These are phyloP conservation scores for Nudaria mundana DNA, from an alignment of 2,888 invertebrate genomes.

Conservation along the genomic window DNA sequence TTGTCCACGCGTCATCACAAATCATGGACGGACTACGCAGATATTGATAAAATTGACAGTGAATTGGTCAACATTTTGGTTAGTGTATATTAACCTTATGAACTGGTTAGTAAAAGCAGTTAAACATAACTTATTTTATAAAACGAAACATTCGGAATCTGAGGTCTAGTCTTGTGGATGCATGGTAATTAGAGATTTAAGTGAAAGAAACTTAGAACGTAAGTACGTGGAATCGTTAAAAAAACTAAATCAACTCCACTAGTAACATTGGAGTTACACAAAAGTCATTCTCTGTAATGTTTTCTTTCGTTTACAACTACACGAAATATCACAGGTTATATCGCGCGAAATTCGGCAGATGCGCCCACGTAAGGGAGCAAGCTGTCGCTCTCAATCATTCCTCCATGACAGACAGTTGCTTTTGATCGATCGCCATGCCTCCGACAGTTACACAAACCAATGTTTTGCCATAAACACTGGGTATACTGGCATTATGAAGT, in stretches of 20 bases:
- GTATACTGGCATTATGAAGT: slow-evolving; percentile 23
- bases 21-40: slow-evolving; percentile 27
- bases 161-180: too few species aligned
- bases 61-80: not conserved
- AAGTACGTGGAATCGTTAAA: too few species aligned
- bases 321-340: slow-evolving; percentile 34
- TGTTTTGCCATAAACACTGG: slow-evolving; percentile 22
- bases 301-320: too few species aligned
- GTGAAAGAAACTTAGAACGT: too few species aligned
- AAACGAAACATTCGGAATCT: too few species aligned
- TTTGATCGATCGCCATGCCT: slow-evolving; percentile 53
- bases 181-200: too few species aligned
- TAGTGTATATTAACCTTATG: not conserved
- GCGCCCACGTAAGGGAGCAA: slow-evolving; percentile 29
- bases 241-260: too few species aligned
- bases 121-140: too few species aligned
- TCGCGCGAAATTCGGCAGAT: slow-evolving; percentile 49
- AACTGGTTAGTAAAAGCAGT: too few species aligned
- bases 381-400: slow-evolving; percentile 44
- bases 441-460: slow-evolving; percentile 29
- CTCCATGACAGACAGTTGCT: slow-evolving; percentile 34
- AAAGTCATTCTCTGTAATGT: too few species aligned
- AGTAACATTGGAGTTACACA: too few species aligned
- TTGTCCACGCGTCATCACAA: slow-evolving; percentile 29
- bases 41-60: slow-evolving; percentile 23